phyloP scores from a whole-genome alignment of 2,113 vertebrate genomes.

The Zapornia atra region DNA sequence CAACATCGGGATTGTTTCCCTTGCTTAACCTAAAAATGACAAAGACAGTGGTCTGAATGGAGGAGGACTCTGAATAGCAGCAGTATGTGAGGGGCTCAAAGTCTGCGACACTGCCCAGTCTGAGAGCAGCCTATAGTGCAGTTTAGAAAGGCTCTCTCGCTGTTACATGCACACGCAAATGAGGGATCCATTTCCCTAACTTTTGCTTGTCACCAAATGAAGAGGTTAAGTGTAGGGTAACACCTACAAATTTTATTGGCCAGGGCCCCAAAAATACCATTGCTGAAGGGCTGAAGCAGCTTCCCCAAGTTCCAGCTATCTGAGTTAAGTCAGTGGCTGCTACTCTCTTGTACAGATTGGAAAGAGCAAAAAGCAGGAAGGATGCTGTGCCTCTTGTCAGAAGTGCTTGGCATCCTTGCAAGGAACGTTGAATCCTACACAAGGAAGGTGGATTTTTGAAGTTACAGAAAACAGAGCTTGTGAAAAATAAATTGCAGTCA shows the following conservation, averaged over 20 bases:
- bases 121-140: background rate
- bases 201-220: background rate
- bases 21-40: background rate
- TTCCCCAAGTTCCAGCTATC: background rate
- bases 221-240: background rate
- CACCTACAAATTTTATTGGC: background rate
- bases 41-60: background rate
- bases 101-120: background rate
- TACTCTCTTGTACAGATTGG: background rate
- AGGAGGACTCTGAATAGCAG: background rate
- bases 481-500: background rate
- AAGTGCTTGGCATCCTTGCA: background rate
- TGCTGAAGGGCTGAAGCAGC: background rate
- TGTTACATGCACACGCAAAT: background rate
- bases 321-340: background rate
- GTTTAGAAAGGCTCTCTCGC: background rate
- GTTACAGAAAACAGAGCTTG: background rate
- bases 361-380: background rate
- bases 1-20: background rate
- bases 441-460: background rate
- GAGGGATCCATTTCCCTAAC: background rate
- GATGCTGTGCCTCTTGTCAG: background rate
- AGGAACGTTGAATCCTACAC: background rate
- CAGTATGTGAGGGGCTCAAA: background rate
- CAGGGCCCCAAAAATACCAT: background rate